A percentile compares a stretch with the other conserved stretches of the same genome.
Evolutionary conservation across 2,797 vertebrate species (phyloP).

Genomic region (Petrocephalus sullivani): DNA sequence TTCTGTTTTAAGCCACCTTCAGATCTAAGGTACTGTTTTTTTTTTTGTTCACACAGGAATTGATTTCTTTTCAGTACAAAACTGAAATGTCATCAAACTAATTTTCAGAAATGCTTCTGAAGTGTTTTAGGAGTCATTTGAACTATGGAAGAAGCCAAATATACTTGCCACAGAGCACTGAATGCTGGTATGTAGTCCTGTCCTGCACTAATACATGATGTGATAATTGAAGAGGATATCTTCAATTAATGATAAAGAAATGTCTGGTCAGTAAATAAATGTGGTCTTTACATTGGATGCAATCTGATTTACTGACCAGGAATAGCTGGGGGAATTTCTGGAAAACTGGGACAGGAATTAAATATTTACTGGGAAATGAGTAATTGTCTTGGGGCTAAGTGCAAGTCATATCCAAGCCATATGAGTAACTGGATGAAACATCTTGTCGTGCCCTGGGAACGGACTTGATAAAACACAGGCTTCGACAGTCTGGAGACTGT

Average conservation of each 20-base stretch:
- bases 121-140: not conserved
- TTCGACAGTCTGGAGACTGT: not conserved
- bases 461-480: not conserved
- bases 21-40: not conserved
- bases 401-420: not conserved
- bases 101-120: not conserved
- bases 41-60: not conserved
- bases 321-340: not conserved
- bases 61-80: not conserved
- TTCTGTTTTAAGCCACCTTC: not conserved
- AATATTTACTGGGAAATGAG: conserved; percentile 20
- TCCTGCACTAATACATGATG: not conserved
- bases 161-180: not conserved
- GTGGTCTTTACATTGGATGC: not conserved
- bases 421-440: not conserved
- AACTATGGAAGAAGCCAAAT: not conserved
- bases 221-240: not conserved
- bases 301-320: not conserved
- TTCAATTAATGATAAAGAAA: not conserved
- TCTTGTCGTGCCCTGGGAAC: not conserved
- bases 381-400: conserved; percentile 9
- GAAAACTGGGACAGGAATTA: conserved; percentile 8
- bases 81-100: not conserved
- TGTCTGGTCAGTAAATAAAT: too few relatives aligned
- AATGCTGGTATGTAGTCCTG: not conserved